These are phyloP conservation scores for Cheilosia soror DNA, from an alignment of 2,888 invertebrate species.

Conservation along the genomic window DNA sequence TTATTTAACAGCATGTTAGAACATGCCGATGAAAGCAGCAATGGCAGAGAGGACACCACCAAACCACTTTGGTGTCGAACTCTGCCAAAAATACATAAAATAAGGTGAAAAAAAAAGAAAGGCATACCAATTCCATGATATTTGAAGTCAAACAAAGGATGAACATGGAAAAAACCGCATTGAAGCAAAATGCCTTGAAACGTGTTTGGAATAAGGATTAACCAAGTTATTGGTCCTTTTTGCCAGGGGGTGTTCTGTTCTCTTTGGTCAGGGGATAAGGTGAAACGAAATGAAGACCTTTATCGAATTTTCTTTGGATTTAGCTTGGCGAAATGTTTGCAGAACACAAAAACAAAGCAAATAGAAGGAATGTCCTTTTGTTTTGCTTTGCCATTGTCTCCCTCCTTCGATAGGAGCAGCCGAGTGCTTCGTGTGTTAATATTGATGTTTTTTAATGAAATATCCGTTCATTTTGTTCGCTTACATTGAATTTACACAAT, in stretches of 20 bases:
- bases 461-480: constrained; percentile 38
- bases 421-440: constrained; percentile 36
- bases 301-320: constrained; percentile 54
- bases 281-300: constrained; percentile 58
- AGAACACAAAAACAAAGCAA: constrained; percentile 13
- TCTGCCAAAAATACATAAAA: constrained; percentile 11
- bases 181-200: constrained; percentile 64
- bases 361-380: constrained; percentile 54
- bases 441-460: constrained; percentile 63
- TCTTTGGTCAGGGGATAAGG: constrained; percentile 20
- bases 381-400: constrained; percentile 33
- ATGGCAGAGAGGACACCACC: constrained; percentile 1
- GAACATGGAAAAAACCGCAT: constrained; percentile 58
- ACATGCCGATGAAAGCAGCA: constrained; percentile 44
- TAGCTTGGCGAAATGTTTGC: constrained; percentile 36
- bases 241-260: constrained; percentile 1
- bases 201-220: constrained; percentile 69
- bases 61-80: constrained; percentile 2
- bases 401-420: not conserved
- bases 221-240: constrained; percentile 61
- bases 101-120: not conserved
- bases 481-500: constrained; percentile 43
- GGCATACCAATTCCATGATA: constrained; percentile 20
- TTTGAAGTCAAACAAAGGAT: constrained; percentile 49
- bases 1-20: constrained; percentile 69